These are phyloP conservation scores for Pelobates fuscus DNA, from an alignment of 2,113 vertebrate genomes.

Conservation along the genomic window DNA sequence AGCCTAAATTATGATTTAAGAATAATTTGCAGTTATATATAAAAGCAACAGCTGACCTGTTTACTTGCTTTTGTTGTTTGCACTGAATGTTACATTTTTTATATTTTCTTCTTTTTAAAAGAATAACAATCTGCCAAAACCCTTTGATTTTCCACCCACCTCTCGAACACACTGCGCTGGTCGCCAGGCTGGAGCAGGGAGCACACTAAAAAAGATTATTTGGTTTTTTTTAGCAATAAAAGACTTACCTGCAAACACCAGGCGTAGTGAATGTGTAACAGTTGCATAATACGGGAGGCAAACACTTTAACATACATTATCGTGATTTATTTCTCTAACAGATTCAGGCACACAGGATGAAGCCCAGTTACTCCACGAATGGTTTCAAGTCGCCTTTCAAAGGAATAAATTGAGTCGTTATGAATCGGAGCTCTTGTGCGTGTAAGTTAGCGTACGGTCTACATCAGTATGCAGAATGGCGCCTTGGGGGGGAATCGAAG, in stretches of 20 bases:
- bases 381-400: slow-evolving; percentile 91
- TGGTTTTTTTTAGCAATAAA: not conserved
- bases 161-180: not conserved
- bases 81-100: too few species aligned
- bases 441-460: slow-evolving; percentile 68
- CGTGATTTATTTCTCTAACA: slow-evolving; percentile 63
- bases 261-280: slow-evolving; percentile 32
- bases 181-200: not conserved
- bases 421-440: slow-evolving; percentile 85
- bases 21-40: too few species aligned
- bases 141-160: not conserved
- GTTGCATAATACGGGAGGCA: slow-evolving; percentile 36
- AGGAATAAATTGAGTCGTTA: slow-evolving; percentile 90
- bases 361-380: slow-evolving; percentile 82
- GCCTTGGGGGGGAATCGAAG: slow-evolving; percentile 20
- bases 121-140: not conserved
- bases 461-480: slow-evolving; percentile 27
- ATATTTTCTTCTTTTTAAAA: too few species aligned
- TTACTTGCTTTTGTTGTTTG: too few species aligned
- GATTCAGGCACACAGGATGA: slow-evolving; percentile 77
- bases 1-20: too few species aligned
- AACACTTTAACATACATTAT: slow-evolving; percentile 54
- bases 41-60: too few species aligned
- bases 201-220: not conserved
- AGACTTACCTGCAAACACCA: slow-evolving; percentile 36